Evolutionary conservation across 2,888 invertebrate species (phyloP), one percentile per base, ranked within the genome.

Genomic region (Hirtodrosophila cameraria): DNA sequence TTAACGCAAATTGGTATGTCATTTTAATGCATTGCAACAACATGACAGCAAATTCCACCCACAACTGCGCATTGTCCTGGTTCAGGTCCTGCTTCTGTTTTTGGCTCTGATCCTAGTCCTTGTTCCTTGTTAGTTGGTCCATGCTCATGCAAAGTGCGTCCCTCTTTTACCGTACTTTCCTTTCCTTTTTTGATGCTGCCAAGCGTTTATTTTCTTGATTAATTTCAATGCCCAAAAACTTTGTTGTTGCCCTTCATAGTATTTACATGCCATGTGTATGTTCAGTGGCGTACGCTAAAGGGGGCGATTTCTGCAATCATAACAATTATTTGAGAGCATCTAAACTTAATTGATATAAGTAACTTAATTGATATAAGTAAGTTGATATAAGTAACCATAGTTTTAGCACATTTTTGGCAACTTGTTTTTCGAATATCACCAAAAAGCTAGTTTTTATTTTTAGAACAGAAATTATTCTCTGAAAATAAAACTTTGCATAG

Each of bases 141-240:
- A 46, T 70, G 66, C 69, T 86, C 85, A 78, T 78, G 77, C 77
- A 78, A 78, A 79, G 67, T 79, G 67, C 65, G 75, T 78, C 58
- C 62, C 57, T 23, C 18, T 63, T 54, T 60, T 42, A 15, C n/a
- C 39, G 27, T 46, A 9, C 6, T 39, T 23, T 45, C 43, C 49
- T 36, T 33, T 28, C 35, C 41, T 36, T 59, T 57, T 49, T 45
- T 59, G 87, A 73, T 74, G 66, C 83, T 82, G 82, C 66, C 83
- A 84, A 84, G 80, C 85, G 86, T 82, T 81, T 81, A 81, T 85
- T 81, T 81, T 81, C 82, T 82, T 82, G 82, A 82, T 82, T 82
- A 82, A 82, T 82, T 82, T 87, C 86, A 69, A 87, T 79, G 76
- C 52, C 72, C 62, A 39, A 82, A 74, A 87, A 83, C 63, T 82